Evolutionary conservation across 2,888 invertebrate genomes (phyloP).

Genomic region (Pyrrhia umbra): DNA sequence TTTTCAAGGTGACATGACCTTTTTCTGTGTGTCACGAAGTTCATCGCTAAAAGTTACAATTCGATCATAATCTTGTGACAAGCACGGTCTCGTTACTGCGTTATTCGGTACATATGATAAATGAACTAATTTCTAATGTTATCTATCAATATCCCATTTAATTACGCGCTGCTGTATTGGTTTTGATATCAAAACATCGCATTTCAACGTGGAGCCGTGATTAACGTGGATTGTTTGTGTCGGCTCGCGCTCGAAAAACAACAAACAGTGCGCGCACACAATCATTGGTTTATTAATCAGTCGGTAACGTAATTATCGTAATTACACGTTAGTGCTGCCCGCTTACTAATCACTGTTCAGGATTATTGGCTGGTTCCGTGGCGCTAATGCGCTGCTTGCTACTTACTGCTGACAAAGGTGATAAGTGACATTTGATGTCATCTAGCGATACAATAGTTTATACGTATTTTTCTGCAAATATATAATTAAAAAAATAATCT

Average conservation of each 20-base stretch:
- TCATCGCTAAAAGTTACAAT: conserved; percentile 21
- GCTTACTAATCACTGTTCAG: conserved; percentile 40
- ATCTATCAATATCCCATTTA: conserved; percentile 42
- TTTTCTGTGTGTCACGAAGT: conserved; percentile 18
- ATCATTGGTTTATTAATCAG: conserved; percentile 60
- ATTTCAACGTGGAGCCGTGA: conserved; percentile 37
- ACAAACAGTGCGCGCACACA: conserved; percentile 55
- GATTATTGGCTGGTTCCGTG: conserved; percentile 30
- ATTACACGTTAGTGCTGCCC: conserved; percentile 45
- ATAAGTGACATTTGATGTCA: neutral
- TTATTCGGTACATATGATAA: conserved; percentile 2
- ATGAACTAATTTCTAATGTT: conserved; percentile 29
- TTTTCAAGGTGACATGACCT: conserved; percentile 35
- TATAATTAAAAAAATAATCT: conserved; percentile 10
- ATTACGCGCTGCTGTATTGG: conserved; percentile 27
- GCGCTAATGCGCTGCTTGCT: conserved; percentile 5
- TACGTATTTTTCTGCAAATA: neutral
- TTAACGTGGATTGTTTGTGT: conserved; percentile 60
- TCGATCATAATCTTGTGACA: conserved; percentile 15
- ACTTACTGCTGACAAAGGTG: neutral
- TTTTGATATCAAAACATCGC: conserved; percentile 52
- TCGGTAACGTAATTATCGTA: conserved; percentile 53
- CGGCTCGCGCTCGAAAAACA: conserved; percentile 53
- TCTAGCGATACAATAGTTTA: neutral
- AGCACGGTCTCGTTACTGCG: neutral